Evolutionary conservation across 1,140 invertebrate genomes (phyloP).

Genomic region (Probaryconus sp.): DNA sequence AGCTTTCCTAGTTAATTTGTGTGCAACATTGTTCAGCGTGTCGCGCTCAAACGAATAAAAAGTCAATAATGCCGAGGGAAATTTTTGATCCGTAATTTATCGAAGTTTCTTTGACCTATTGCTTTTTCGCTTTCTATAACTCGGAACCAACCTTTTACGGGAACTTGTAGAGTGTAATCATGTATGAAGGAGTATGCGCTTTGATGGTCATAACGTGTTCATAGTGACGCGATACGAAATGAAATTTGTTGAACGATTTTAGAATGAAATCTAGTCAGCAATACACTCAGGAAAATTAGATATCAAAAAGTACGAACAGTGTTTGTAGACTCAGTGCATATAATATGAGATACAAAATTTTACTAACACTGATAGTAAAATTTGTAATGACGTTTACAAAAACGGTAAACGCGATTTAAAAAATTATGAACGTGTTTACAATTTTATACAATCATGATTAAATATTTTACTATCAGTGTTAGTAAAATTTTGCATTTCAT

Average conservation of each 20-base stretch:
- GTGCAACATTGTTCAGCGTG: conserved; percentile 4
- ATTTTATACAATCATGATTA: too few relatives aligned
- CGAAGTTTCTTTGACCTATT: neutral
- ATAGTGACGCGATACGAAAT: conserved; percentile 34
- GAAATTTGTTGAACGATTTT: conserved; percentile 56
- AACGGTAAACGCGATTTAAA: too few relatives aligned
- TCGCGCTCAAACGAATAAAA: conserved; percentile 1
- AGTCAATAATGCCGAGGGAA: conserved; percentile 16
- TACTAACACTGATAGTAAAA: too few relatives aligned
- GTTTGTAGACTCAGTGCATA: too few relatives aligned
- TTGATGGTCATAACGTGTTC: conserved; percentile 49
- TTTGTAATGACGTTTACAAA: too few relatives aligned
- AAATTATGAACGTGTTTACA: too few relatives aligned
- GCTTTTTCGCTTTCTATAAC: conserved; percentile 22
- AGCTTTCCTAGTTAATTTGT: conserved; percentile 20
- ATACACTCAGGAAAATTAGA: too few relatives aligned
- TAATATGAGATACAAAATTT: too few relatives aligned
- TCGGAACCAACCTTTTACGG: conserved; percentile 17
- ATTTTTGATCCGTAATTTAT: neutral
- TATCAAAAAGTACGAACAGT: too few relatives aligned
- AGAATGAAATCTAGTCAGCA: conserved; percentile 30
- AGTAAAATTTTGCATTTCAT: too few relatives aligned
- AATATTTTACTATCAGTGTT: too few relatives aligned
- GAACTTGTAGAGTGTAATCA: conserved; percentile 20
- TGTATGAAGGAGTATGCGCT: conserved; percentile 43